Base-by-base conservation (phyloP, 2,888 invertebrate species). In the Shargacucullia verbasci region DNA sequence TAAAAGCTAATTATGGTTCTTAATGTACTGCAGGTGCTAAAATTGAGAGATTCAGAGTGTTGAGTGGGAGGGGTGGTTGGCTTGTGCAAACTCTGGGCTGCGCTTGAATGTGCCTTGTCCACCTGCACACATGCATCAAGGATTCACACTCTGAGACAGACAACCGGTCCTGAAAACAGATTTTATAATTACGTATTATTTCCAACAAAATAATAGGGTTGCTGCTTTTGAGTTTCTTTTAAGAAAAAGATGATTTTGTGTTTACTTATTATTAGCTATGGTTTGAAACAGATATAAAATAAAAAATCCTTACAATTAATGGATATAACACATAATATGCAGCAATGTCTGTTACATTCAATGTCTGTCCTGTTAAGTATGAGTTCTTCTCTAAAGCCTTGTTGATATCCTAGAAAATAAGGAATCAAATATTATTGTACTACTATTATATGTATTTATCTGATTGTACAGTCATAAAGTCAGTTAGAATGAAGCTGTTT, bases 31-130 rank as follows among this genome's bases (percentile, higher is more conserved):
- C 83, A 0, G 92, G 93, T 10, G 92, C 91, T 27, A 89, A 75
- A 20, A 89, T 71, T 27, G 87, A 82, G 38, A 94, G 79, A 13
- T 77, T 84, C 35, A 94, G 70, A 11, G 89, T 85, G 33, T 90
- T 86, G 7, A 94, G 68, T 12, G 78, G 80, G 15, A 93, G 68
- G 0, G 90, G 90, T 1, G 84, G 73, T 41, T 82, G 78, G 49
- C 65, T 81, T 0, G 78, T 71, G 65, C 96, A 94, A n/a, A 97
- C 89, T 79, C 91, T 94, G 0, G 95, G 94, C 58, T 96, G 95
- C 59, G 96, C 95, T 80, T 97, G 97, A 57, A 97, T 87, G 79
- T 97, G 96, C 83, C 96, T 96, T 70, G 95, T 96, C 97, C 97
- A 97, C 73, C 97, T 94, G 38, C 97, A 97, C 0, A 97, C 85